phyloP scores from a whole-genome alignment of 1,140 invertebrate genomes.

The Cecropterus lyciades region DNA sequence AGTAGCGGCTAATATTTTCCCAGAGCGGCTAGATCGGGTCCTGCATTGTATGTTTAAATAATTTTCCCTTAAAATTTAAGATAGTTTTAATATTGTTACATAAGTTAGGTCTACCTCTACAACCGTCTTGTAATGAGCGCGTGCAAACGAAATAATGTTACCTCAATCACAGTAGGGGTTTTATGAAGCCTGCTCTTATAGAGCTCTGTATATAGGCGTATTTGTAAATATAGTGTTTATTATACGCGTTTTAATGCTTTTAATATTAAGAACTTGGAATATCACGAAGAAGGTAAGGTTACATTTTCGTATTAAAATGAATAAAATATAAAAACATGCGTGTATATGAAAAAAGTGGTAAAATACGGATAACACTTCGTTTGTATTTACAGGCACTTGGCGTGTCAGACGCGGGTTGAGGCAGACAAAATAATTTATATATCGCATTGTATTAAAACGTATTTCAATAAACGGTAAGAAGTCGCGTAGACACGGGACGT shows the following conservation, averaged over 20 bases:
- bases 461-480: too few relatives aligned
- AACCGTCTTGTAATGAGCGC: neutral
- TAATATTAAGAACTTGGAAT: neutral
- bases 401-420: too few relatives aligned
- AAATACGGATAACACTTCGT: neutral
- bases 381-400: too few relatives aligned
- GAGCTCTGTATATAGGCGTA: slow-evolving; percentile 47
- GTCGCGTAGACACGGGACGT: too few relatives aligned
- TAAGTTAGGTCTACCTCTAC: slow-evolving; percentile 15
- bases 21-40: too few relatives aligned
- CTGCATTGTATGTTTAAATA: too few relatives aligned
- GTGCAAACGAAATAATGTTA: slow-evolving; percentile 29
- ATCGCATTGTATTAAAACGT: too few relatives aligned
- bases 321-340: neutral
- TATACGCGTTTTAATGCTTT: slow-evolving; percentile 5
- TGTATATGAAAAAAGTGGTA: neutral
- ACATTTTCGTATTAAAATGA: neutral
- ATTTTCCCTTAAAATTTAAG: neutral
- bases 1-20: too few relatives aligned
- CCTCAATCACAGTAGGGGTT: slow-evolving; percentile 32
- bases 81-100: slow-evolving; percentile 1
- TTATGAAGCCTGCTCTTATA: slow-evolving; percentile 45
- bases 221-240: slow-evolving; percentile 39
- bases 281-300: neutral
- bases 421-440: too few relatives aligned